phyloP scores from a whole-genome alignment of 2,888 invertebrate species.

The Globia sparganii region DNA sequence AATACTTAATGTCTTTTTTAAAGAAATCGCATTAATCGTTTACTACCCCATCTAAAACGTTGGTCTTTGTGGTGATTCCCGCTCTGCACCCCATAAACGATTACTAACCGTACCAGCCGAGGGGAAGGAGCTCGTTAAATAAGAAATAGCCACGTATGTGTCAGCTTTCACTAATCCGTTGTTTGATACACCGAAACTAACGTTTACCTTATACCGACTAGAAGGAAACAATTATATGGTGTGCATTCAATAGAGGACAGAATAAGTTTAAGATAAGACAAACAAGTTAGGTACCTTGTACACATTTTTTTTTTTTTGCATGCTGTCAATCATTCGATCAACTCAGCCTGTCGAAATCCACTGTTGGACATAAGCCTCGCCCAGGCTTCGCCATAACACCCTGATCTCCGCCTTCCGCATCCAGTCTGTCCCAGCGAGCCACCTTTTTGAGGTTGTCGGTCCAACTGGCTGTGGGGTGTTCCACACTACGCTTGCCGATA shows the following conservation, averaged over 20 bases:
- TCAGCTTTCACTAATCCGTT: slow-evolving; percentile 61
- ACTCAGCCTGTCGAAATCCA: neutral
- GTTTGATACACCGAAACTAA: slow-evolving; percentile 25
- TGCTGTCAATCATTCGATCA: neutral
- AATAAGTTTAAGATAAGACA: neutral
- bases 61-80: slow-evolving; percentile 7
- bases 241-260: neutral
- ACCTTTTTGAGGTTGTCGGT: neutral
- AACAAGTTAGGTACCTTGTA: neutral
- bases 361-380: neutral
- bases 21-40: neutral
- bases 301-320: neutral
- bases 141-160: slow-evolving; percentile 56
- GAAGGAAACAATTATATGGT: neutral
- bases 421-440: neutral
- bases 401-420: neutral
- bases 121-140: slow-evolving; percentile 60
- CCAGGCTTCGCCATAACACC: neutral
- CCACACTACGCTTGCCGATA: neutral
- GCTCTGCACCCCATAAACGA: slow-evolving; percentile 11
- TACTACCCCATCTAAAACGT: neutral
- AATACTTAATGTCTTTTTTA: neutral
- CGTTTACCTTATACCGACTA: slow-evolving; percentile 21
- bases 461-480: neutral
- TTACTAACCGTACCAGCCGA: slow-evolving; percentile 6